phyloP scores from a whole-genome alignment of 1,140 invertebrate genomes.

The Papilio polyxenes region DNA sequence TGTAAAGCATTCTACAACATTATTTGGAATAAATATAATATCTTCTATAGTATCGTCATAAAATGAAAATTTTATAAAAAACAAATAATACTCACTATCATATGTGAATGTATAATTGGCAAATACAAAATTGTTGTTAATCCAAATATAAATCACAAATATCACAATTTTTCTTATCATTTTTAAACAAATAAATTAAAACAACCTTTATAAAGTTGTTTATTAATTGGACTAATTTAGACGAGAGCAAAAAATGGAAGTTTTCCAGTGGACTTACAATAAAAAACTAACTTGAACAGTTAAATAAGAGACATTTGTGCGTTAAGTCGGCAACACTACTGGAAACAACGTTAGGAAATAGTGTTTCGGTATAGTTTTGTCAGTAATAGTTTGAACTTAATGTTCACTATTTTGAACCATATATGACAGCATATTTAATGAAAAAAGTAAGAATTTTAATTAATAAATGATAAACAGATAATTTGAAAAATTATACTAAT shows the following conservation, averaged over 20 bases:
- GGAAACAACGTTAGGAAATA: not conserved
- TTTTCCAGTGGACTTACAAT: slow-evolving; percentile 24
- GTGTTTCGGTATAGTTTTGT: not conserved
- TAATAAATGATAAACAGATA: not conserved
- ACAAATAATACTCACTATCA: slow-evolving; percentile 11
- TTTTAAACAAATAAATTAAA: not conserved
- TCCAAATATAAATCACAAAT: slow-evolving; percentile 34
- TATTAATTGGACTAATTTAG: not conserved
- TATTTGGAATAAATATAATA: too few species aligned
- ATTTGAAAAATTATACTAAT: not conserved
- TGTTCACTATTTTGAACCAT: not conserved
- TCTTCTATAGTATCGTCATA: too few species aligned
- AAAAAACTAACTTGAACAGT: slow-evolving; percentile 28
- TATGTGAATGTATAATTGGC: slow-evolving; percentile 31
- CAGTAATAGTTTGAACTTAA: not conserved
- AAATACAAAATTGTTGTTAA: not conserved
- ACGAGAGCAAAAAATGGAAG: slow-evolving; percentile 16
- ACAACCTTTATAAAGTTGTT: slow-evolving; percentile 19
- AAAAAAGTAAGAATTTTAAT: not conserved
- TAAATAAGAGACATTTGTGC: not conserved
- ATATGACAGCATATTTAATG: not conserved
- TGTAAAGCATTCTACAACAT: too few species aligned
- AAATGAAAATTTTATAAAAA: too few species aligned
- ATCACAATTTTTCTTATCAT: slow-evolving; percentile 29
- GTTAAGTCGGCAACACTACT: slow-evolving; percentile 13